phyloP scores from a whole-genome alignment of 2,797 vertebrate genomes.

The Eulemur albifrons region DNA sequence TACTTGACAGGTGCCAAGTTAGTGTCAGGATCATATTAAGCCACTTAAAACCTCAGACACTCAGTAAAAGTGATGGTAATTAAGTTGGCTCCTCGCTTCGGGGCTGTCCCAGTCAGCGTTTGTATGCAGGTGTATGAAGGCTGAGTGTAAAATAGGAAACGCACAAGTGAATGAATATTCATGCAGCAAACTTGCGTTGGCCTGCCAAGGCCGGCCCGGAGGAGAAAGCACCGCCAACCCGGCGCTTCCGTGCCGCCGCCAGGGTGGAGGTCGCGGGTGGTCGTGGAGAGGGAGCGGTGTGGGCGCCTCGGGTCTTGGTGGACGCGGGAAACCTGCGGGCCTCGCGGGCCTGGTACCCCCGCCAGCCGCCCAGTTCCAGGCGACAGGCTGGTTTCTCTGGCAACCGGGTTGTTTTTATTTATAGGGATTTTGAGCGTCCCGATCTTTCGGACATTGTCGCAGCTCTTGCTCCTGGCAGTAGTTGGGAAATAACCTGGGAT shows the following conservation, averaged over 20 bases:
- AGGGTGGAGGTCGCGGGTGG: background rate
- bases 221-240: fast-evolving
- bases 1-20: background rate
- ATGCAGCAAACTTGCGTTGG: background rate
- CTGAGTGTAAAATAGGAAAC: background rate
- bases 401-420: slow-evolving; percentile 65
- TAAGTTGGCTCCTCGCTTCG: slow-evolving; percentile 10
- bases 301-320: background rate
- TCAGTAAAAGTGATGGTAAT: slow-evolving; percentile 8
- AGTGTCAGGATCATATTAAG: background rate
- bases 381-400: background rate
- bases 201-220: background rate
- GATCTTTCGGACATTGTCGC: background rate
- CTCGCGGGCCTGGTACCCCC: background rate
- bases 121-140: slow-evolving; percentile 17
- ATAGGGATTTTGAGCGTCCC: slow-evolving; percentile 38
- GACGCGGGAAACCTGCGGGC: background rate
- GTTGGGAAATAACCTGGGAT: slow-evolving; percentile 71
- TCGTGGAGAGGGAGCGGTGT: background rate
- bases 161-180: slow-evolving; percentile 29
- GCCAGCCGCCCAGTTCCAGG: background rate
- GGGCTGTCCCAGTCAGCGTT: background rate
- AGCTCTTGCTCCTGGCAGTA: slow-evolving; percentile 64
- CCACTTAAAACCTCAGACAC: background rate
- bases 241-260: background rate